phyloP scores from a whole-genome alignment of 2,113 vertebrate species.

The Anoplopoma fimbria region DNA sequence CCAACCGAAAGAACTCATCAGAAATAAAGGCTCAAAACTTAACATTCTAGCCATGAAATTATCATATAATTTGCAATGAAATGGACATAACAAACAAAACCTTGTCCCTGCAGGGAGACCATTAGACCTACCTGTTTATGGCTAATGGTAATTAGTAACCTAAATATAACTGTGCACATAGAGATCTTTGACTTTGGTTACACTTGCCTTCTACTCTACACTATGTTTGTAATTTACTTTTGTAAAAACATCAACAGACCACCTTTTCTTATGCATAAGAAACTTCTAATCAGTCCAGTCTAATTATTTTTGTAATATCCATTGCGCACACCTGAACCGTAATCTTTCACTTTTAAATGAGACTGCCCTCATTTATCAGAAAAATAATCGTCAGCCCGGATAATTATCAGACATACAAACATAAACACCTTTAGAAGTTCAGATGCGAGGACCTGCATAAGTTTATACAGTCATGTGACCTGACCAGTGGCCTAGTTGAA shows the following conservation, averaged over 20 bases:
- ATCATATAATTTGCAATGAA: slow-evolving; percentile 36
- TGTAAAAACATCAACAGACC: slow-evolving; percentile 73
- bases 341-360: slow-evolving; percentile 76
- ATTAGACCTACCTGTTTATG: slow-evolving; percentile 54
- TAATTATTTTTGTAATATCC: slow-evolving; percentile 74
- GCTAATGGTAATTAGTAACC: slow-evolving; percentile 57
- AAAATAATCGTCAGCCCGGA: slow-evolving; percentile 65
- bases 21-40: slow-evolving; percentile 1
- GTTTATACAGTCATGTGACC: slow-evolving; percentile 80
- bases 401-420: slow-evolving; percentile 81
- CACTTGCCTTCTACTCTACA: slow-evolving; percentile 35
- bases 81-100: slow-evolving; percentile 53
- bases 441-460: slow-evolving; percentile 66
- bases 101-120: slow-evolving; percentile 48
- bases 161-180: slow-evolving; percentile 27
- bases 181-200: slow-evolving; percentile 58
- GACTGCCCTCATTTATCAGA: slow-evolving; percentile 78
- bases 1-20: slow-evolving; percentile 10
- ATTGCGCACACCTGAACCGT: slow-evolving; percentile 61
- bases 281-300: slow-evolving; percentile 76
- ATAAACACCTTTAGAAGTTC: slow-evolving; percentile 81
- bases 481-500: slow-evolving; percentile 82
- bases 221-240: slow-evolving; percentile 51
- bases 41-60: slow-evolving; percentile 25
- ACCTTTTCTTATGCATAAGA: slow-evolving; percentile 49